A percentile compares a stretch with the other conserved stretches of the same genome.
phyloP scores from a whole-genome alignment of 30 jellyfish, hydroid and myxozoan genomes.

The Turritopsis rubra region DNA sequence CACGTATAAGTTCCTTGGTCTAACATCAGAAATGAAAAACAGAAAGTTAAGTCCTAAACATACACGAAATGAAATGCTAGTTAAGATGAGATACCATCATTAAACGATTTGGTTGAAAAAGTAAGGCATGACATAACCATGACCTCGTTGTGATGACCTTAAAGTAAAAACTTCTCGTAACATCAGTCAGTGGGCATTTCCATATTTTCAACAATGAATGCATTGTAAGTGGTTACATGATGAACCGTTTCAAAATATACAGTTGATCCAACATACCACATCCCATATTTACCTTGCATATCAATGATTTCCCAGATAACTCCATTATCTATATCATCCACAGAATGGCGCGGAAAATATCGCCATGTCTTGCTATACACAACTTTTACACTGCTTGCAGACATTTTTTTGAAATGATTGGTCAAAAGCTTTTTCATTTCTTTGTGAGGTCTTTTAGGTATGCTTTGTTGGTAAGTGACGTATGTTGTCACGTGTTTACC shows the following conservation, averaged over 20 bases:
- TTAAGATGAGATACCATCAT: no score
- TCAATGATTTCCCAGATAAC: conserved; percentile 67
- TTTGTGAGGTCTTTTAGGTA: conserved; percentile 25
- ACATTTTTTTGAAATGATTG: conserved; percentile 25
- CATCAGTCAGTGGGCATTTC: conserved; percentile 47
- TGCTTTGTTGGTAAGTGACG: conserved; percentile 65
- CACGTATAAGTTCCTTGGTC: no score
- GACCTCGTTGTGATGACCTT: no score
- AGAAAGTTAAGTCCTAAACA: no score
- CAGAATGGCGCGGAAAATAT: conserved; percentile 65
- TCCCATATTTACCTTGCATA: conserved; percentile 70
- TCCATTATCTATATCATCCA: conserved; percentile 38
- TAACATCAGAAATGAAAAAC: no score
- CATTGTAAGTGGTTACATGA: conserved; percentile 64
- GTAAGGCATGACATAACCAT: no score
- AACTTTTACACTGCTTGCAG: conserved; percentile 38
- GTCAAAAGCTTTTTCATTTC: conserved; percentile 31
- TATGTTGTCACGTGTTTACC: conserved; percentile 39
- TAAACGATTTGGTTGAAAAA: no score
- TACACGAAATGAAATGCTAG: no score
- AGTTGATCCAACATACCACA: conserved; percentile 90
- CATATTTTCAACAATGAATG: conserved; percentile 46
- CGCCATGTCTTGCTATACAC: conserved; percentile 48
- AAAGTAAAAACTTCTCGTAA: no score
- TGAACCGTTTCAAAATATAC: conserved; percentile 71